phyloP scores from a whole-genome alignment of 2,797 vertebrate genomes.

The Pseudochirops corinnae region DNA sequence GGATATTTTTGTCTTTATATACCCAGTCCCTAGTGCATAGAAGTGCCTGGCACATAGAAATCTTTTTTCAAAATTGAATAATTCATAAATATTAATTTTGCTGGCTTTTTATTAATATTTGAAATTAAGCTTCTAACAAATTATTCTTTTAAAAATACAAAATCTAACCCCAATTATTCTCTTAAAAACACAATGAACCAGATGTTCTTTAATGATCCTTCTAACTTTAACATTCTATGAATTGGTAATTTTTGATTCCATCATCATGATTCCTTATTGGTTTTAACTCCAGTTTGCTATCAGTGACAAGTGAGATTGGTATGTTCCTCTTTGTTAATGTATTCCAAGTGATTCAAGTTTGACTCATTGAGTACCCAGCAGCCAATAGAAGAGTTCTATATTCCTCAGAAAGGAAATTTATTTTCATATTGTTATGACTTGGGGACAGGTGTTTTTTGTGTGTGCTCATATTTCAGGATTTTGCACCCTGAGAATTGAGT shows the following conservation, averaged over 20 bases:
- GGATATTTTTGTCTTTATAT: neutral
- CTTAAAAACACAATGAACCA: constrained; percentile 17
- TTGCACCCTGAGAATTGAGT: constrained; percentile 19
- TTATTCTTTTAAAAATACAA: constrained; percentile 38
- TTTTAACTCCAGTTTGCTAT: neutral
- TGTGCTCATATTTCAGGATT: constrained; percentile 16
- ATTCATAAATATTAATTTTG: neutral
- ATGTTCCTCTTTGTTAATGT: neutral
- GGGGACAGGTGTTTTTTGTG: neutral
- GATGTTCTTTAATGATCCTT: neutral
- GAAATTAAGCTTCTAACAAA: neutral
- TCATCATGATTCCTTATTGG: constrained; percentile 7
- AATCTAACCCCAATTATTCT: constrained; percentile 27
- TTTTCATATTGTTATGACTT: neutral
- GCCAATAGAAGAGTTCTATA: neutral
- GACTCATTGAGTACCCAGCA: neutral
- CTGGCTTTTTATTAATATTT: neutral
- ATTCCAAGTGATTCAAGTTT: neutral
- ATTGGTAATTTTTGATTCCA: constrained; percentile 24
- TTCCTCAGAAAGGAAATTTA: constrained; percentile 22
- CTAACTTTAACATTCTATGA: constrained; percentile 16
- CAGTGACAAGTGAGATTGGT: neutral
- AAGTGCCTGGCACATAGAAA: neutral
- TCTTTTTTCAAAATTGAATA: neutral
- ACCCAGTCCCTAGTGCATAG: neutral